Conservation (phyloP, 2,113 vertebrate species). For the Megaceryle maxima region DNA sequence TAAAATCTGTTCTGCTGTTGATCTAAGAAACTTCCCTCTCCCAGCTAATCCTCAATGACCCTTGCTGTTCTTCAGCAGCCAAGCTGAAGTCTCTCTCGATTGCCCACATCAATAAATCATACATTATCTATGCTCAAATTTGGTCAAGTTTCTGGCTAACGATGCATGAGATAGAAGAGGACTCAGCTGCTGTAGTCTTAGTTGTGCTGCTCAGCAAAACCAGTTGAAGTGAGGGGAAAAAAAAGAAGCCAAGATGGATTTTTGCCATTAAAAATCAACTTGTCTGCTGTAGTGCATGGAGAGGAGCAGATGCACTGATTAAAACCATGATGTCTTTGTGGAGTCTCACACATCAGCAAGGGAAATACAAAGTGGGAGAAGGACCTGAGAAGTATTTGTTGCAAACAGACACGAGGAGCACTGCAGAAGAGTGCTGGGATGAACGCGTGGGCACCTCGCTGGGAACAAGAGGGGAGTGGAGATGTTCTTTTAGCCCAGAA, state of each 20-base stretch:
- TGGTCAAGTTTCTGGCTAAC: not conserved
- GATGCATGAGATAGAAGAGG: not conserved
- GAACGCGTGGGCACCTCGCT: fast-evolving
- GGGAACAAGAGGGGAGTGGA: not conserved
- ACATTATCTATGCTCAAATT: not conserved
- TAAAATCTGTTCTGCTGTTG: not conserved
- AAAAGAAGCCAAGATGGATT: not conserved
- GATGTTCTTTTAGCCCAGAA: not conserved
- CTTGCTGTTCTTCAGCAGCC: not conserved
- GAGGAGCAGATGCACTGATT: not conserved
- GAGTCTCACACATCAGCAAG: not conserved
- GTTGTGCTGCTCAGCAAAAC: not conserved
- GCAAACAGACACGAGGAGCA: fast-evolving
- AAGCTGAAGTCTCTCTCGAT: not conserved
- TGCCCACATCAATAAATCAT: not conserved
- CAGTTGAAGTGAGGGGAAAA: not conserved
- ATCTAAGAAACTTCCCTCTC: not conserved
- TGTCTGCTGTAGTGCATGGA: not conserved
- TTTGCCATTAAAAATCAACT: not conserved
- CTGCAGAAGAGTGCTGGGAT: not conserved
- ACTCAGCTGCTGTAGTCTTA: not conserved
- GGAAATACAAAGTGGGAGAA: not conserved
- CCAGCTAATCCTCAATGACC: not conserved
- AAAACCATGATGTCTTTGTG: not conserved
- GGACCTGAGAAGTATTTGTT: not conserved